A percentile compares a stretch with the other conserved stretches of the same genome.
phyloP scores from a whole-genome alignment of 2,797 vertebrate genomes.

The Pangasius djambal region DNA sequence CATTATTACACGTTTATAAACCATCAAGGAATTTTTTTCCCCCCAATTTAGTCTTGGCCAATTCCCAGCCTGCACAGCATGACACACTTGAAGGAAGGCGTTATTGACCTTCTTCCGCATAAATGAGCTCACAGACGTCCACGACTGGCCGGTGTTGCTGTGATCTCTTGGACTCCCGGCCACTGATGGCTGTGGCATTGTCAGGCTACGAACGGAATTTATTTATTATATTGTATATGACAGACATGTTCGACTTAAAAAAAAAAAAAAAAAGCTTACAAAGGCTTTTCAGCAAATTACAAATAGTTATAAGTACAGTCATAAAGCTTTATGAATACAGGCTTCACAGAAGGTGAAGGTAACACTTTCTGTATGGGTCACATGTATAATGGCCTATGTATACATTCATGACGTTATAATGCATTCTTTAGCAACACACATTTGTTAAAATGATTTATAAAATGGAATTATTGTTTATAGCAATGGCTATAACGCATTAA shows the following conservation, averaged over 20 bases:
- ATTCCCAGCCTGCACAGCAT: not conserved
- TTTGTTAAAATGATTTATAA: not conserved
- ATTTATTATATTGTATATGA: not conserved
- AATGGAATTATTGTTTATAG: not conserved
- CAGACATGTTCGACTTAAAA: not conserved
- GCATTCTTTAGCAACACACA: not conserved
- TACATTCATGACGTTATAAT: not conserved
- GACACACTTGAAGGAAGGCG: not conserved
- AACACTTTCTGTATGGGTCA: not conserved
- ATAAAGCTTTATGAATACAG: constrained; percentile 16
- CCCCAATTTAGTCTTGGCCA: not conserved
- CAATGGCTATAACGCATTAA: not conserved
- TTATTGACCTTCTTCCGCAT: not conserved
- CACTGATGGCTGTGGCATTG: not conserved
- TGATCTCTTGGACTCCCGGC: not conserved
- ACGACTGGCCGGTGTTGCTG: not conserved
- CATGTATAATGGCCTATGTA: not conserved
- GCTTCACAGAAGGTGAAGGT: not conserved
- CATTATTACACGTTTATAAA: not conserved
- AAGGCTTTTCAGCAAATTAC: not conserved
- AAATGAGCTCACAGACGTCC: not conserved
- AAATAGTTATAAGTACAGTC: not conserved
- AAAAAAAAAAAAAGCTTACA: not conserved
- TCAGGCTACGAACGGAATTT: not conserved
- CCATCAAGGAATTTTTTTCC: not conserved